A percentile compares a stretch with the other conserved stretches of the same genome.
Evolutionary conservation across 1,140 invertebrate genomes (phyloP).

Genomic region (Caenorhabditis tropicalis): DNA sequence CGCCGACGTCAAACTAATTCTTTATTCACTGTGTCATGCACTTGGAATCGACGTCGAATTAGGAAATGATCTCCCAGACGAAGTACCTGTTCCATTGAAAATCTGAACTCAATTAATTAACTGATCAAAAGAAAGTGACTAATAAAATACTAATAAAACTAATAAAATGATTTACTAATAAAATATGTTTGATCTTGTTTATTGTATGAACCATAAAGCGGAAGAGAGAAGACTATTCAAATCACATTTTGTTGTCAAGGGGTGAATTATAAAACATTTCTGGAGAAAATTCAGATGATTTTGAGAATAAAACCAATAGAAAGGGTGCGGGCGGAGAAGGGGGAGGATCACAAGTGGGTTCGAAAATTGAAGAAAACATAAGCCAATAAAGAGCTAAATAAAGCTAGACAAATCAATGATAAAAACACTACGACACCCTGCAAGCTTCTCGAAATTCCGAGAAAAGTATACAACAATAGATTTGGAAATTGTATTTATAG

Average conservation of each 20-base stretch:
- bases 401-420: background rate
- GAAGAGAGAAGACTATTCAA: slow-evolving; percentile 37
- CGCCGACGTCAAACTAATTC: slow-evolving; percentile 10
- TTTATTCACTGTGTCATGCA: slow-evolving; percentile 5
- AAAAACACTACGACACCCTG: slow-evolving; percentile 34
- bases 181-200: background rate
- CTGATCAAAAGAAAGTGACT: too few species aligned
- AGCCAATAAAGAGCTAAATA: background rate
- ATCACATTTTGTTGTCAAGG: slow-evolving; percentile 36
- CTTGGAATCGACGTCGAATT: slow-evolving; percentile 11
- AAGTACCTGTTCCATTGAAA: slow-evolving; percentile 17
- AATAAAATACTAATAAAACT: background rate
- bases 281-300: background rate
- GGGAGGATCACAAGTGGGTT: slow-evolving; percentile 45
- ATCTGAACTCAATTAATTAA: background rate
- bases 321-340: slow-evolving; percentile 34
- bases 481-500: background rate
- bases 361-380: background rate
- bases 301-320: slow-evolving; percentile 30
- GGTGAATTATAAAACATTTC: slow-evolving; percentile 20
- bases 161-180: background rate
- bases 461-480: slow-evolving; percentile 26
- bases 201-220: background rate
- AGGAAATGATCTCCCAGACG: slow-evolving; percentile 3
- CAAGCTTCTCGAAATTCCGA: slow-evolving; percentile 11